Evolutionary conservation across 2,113 vertebrate species (phyloP).

Genomic region (Tenebrosternarchus preto): DNA sequence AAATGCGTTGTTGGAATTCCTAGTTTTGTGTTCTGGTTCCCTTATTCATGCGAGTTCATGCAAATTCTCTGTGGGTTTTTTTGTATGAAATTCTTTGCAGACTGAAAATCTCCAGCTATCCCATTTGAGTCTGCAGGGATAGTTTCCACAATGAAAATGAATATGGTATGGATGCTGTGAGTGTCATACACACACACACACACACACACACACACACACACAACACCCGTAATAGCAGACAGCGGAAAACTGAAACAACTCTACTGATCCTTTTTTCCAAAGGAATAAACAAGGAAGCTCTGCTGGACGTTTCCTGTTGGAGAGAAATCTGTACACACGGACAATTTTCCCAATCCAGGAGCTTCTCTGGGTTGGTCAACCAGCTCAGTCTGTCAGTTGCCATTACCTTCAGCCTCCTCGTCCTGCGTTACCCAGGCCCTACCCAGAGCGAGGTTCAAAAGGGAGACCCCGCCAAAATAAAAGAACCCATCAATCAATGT

Average conservation of each 20-base stretch:
- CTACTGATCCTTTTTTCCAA: neutral
- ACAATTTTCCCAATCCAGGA: no score
- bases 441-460: slow-evolving; percentile 59
- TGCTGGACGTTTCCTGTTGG: no score
- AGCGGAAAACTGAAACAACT: neutral
- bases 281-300: neutral
- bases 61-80: no score
- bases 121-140: neutral
- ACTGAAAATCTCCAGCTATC: neutral
- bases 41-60: no score
- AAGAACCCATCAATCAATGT: slow-evolving; percentile 62
- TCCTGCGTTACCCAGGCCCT: neutral
- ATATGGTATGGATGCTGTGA: neutral
- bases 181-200: neutral
- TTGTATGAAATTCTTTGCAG: no score
- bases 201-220: neutral
- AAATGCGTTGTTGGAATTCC: no score
- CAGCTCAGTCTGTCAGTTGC: no score
- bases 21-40: no score
- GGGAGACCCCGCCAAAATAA: slow-evolving; percentile 57
- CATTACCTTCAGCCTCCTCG: neutral
- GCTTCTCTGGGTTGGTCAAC: no score
- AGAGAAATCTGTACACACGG: no score
- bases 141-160: neutral
- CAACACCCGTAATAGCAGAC: neutral